Evolutionary conservation across 1,140 invertebrate genomes (phyloP).

Genomic region (Maconellicoccus hirsutus): DNA sequence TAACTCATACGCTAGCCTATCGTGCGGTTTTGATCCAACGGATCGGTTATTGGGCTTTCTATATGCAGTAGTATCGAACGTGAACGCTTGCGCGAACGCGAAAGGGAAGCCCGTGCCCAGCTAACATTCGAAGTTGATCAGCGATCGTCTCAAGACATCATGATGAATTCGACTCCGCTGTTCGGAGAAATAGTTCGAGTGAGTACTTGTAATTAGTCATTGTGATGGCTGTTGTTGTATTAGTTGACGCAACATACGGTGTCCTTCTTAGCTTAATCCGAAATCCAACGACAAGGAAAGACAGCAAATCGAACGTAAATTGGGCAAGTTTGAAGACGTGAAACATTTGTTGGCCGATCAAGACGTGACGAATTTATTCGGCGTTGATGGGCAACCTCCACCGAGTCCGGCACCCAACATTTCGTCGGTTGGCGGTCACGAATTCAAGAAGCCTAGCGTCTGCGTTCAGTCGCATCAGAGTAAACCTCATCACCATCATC

Average conservation of each 20-base stretch:
- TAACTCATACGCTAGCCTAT: not conserved
- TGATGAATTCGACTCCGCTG: slow-evolving; percentile 35
- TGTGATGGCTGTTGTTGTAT: not conserved
- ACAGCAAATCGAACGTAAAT: slow-evolving; percentile 57
- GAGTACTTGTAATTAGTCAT: slow-evolving; percentile 30
- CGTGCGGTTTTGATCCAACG: not conserved
- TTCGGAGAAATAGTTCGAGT: slow-evolving; percentile 48
- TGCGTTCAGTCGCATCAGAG: slow-evolving; percentile 34
- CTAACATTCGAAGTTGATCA: slow-evolving; percentile 52
- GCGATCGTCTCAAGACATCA: slow-evolving; percentile 37
- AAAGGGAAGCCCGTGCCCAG: slow-evolving; percentile 55
- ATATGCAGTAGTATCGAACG: slow-evolving; percentile 51
- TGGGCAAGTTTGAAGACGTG: slow-evolving; percentile 57
- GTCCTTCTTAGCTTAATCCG: slow-evolving; percentile 45
- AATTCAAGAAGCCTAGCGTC: slow-evolving; percentile 51
- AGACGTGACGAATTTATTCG: slow-evolving; percentile 51
- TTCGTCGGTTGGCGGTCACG: slow-evolving; percentile 34
- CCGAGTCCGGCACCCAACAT: slow-evolving; percentile 42
- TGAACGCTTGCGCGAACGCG: slow-evolving; percentile 56
- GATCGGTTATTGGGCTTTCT: slow-evolving; percentile 26
- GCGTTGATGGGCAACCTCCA: slow-evolving; percentile 51
- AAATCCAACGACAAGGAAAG: slow-evolving; percentile 57
- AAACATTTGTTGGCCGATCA: slow-evolving; percentile 49
- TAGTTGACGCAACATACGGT: not conserved
- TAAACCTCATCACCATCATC: slow-evolving; percentile 38